Conservation (phyloP, 2,797 vertebrate genomes). For the Anabas testudineus region DNA sequence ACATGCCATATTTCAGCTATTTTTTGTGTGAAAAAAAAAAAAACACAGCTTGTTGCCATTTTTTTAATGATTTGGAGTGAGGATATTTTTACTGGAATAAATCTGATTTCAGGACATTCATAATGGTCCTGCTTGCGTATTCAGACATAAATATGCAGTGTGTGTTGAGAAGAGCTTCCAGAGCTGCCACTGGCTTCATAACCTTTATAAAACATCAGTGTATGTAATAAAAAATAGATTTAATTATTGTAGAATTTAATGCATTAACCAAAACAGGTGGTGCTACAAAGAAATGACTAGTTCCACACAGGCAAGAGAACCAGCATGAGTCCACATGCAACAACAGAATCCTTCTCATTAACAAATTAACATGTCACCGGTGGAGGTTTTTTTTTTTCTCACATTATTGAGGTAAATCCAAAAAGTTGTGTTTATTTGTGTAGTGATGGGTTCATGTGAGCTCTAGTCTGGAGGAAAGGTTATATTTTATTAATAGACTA, state of each 20-base stretch:
- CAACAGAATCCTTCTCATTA: slow-evolving; percentile 17
- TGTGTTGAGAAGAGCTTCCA: slow-evolving; percentile 43
- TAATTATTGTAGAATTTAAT: slow-evolving; percentile 33
- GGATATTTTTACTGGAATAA: slow-evolving; percentile 70
- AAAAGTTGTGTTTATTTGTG: slow-evolving; percentile 8
- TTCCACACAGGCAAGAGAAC: too few species aligned
- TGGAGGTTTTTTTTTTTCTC: slow-evolving; percentile 3
- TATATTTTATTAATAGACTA: slow-evolving; percentile 47
- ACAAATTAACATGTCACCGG: slow-evolving; percentile 14
- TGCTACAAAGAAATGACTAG: slow-evolving; percentile 81
- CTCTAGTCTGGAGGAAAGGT: slow-evolving; percentile 8
- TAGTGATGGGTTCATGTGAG: not conserved
- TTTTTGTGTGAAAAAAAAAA: slow-evolving; percentile 43
- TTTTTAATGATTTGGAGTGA: slow-evolving; percentile 77
- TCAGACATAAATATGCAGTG: slow-evolving; percentile 60
- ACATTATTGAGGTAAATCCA: slow-evolving; percentile 3
- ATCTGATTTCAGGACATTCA: slow-evolving; percentile 77
- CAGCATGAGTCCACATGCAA: slow-evolving; percentile 38
- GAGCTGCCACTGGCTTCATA: slow-evolving; percentile 46
- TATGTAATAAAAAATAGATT: slow-evolving; percentile 30
- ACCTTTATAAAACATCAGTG: slow-evolving; percentile 54
- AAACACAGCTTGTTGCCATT: slow-evolving; percentile 73
- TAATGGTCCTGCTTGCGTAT: slow-evolving; percentile 58
- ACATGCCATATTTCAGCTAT: slow-evolving; percentile 77
- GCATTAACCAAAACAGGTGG: slow-evolving; percentile 21